Evolutionary conservation across 2,113 vertebrate species (phyloP), one percentile per base, ranked within the genome.

Genomic region (Chaetops frenatus): DNA sequence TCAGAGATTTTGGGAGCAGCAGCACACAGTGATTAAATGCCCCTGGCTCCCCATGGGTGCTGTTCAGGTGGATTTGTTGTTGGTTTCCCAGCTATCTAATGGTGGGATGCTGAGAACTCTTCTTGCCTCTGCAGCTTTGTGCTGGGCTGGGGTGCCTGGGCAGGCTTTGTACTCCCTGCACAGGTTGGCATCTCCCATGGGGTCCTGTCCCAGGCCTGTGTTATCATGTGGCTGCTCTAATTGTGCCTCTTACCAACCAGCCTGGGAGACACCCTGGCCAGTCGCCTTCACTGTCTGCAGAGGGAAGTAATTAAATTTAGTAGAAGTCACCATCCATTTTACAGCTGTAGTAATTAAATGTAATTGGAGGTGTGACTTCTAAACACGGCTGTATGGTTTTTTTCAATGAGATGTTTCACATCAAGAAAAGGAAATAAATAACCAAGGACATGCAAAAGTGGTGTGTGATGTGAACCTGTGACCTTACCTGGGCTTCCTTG

Each of bases 181-280:
- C 28, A 21, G 23, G 9, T 35, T 42, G 28, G 27, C 38, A 7
- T 15, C 50, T 29, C 2, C 14, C 21, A 12, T 3, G 1, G 8
- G 10, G 10, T 29, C 56, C 54, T 54, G 28, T 25, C 45, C 38
- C 16, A 67, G 1, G 4, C 31, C 66, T 15, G 29, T 1, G 3
- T 33, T 57, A 9, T 13, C 6, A 1, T 2, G 4, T 11, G 1
- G 0, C 36, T 57, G n/a, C 64, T 5, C 15, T 21, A 33, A 7
- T 27, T 2, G 20, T 17, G 35, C 36, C 22, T 58, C 29, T 50
- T n/a, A 5, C 13, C 11, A 3, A 9, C 40, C 0, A 15, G 10
- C 47, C 11, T 2, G 6, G 5, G 22, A 44, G 25, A 82, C 19
- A 28, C 48, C 56, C 73, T 25, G 21, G 65, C 65, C 69, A 7